These are phyloP conservation scores for Pomacea maculata DNA, from an alignment of 1,140 invertebrate genomes.

Conservation along the genomic window DNA sequence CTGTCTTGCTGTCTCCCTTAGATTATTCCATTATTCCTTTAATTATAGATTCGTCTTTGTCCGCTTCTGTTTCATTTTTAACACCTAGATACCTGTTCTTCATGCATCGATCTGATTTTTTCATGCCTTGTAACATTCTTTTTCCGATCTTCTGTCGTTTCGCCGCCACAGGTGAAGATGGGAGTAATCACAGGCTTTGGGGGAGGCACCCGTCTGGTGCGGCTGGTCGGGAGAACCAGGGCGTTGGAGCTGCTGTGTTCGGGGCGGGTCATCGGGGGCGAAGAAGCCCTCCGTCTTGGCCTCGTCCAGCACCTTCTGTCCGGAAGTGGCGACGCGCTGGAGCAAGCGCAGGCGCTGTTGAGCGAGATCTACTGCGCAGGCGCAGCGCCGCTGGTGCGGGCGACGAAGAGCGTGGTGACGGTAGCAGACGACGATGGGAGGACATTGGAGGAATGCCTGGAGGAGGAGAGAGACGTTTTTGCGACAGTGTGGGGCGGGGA, in stretches of 20 bases:
- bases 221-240: constrained; percentile 64
- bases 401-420: constrained; percentile 65
- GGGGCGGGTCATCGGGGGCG: constrained; percentile 57
- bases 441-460: constrained; percentile 43
- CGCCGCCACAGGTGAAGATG: constrained; percentile 59
- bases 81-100: neutral
- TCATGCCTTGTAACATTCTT: neutral
- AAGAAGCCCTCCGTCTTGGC: constrained; percentile 64
- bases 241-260: constrained; percentile 68
- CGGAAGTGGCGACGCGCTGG: constrained; percentile 38
- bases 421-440: constrained; percentile 38
- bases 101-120: neutral
- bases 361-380: constrained; percentile 38
- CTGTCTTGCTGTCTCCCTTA: neutral
- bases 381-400: constrained; percentile 55
- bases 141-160: neutral
- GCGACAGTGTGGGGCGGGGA: constrained; percentile 67
- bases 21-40: neutral
- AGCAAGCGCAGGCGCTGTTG: constrained; percentile 64
- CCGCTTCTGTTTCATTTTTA: neutral
- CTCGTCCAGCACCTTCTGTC: constrained; percentile 51
- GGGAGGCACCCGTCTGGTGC: constrained; percentile 66
- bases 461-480: constrained; percentile 66
- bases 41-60: neutral
- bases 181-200: constrained; percentile 72